A percentile compares a stretch with the other conserved stretches of the same genome.
Evolutionary conservation across 2,113 vertebrate species (phyloP).

Genomic region (Carassius gibelio): DNA sequence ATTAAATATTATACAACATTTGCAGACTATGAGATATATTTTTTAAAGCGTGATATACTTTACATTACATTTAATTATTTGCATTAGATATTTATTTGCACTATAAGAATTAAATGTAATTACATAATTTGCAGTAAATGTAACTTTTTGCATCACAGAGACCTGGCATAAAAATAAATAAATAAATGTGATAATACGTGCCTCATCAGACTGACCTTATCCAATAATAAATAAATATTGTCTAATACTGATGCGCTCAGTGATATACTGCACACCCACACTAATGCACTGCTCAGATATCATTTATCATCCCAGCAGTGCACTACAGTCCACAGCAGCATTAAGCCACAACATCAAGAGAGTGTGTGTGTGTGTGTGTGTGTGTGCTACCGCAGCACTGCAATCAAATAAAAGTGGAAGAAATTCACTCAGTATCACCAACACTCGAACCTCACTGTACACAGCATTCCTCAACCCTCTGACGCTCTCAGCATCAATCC

Average conservation of each 20-base stretch:
- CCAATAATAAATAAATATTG: background rate
- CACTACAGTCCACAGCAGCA: too few relatives aligned
- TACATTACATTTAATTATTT: background rate
- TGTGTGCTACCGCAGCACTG: background rate
- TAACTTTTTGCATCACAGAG: background rate
- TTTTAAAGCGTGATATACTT: background rate
- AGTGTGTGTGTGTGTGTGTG: too few relatives aligned
- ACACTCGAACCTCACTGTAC: background rate
- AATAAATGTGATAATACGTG: too few relatives aligned
- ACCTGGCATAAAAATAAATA: too few relatives aligned
- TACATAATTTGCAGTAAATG: background rate
- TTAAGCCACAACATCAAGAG: too few relatives aligned
- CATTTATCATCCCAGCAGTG: background rate
- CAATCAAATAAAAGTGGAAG: background rate
- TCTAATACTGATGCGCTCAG: background rate
- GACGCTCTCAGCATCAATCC: background rate
- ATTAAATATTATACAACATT: too few relatives aligned
- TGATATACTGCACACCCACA: background rate
- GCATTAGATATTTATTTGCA: background rate
- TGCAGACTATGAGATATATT: too few relatives aligned
- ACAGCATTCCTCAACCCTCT: background rate
- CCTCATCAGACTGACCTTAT: too few relatives aligned
- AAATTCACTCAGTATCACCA: background rate
- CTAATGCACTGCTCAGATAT: background rate
- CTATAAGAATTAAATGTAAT: background rate